These are phyloP conservation scores for Alexandromys fortis DNA, from an alignment of 2,113 vertebrate genomes.

Conservation along the genomic window DNA sequence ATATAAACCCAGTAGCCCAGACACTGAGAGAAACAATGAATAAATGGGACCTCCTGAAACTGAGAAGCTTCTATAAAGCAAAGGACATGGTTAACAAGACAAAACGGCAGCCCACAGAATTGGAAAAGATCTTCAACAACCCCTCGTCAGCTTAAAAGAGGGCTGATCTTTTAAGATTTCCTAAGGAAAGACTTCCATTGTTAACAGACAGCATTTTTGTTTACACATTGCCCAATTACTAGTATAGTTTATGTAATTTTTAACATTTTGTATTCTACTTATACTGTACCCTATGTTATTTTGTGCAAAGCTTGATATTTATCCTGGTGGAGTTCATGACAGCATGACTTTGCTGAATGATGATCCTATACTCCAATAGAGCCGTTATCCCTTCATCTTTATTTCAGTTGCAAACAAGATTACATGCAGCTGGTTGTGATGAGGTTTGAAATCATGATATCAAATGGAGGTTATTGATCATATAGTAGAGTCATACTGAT, in stretches of 20 bases:
- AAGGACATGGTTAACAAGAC: no score
- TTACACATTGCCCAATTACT: neutral
- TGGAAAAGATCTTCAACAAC: no score
- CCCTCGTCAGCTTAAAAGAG: no score
- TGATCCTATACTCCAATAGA: neutral
- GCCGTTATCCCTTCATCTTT: neutral
- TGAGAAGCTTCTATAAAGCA: no score
- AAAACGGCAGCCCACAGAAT: no score
- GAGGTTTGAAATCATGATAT: neutral
- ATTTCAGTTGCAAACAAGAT: neutral
- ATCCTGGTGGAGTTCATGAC: neutral
- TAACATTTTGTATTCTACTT: neutral
- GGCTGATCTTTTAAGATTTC: neutral
- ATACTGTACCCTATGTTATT: neutral
- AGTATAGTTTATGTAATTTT: neutral
- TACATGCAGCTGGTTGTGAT: neutral
- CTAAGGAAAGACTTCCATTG: neutral
- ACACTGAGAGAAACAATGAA: no score
- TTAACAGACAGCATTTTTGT: neutral
- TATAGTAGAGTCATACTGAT: neutral
- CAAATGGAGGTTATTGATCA: neutral
- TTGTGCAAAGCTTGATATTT: neutral
- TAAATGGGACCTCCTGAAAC: no score
- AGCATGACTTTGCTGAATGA: neutral
- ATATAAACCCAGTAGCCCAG: no score